Conservation (phyloP, 2,113 vertebrate genomes). For the Atractosteus spatula region DNA sequence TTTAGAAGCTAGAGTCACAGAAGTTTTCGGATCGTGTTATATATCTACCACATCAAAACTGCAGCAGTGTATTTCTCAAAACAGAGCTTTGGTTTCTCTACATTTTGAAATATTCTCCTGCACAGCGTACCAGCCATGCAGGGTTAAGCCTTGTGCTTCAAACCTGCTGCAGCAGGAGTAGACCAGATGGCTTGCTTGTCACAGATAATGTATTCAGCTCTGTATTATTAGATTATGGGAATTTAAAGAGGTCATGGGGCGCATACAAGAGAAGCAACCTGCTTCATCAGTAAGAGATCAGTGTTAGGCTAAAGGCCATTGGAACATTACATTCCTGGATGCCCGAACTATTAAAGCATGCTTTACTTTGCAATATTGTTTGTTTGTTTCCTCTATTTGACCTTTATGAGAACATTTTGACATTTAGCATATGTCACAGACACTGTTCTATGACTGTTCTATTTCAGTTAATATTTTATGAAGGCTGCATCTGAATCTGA, state of each 20-base stretch:
- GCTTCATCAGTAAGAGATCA: conserved; percentile 41
- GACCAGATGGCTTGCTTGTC: conserved; percentile 81
- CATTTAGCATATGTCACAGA: too few species aligned
- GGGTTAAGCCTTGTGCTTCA: conserved; percentile 71
- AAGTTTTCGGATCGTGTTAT: too few species aligned
- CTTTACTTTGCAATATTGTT: too few species aligned
- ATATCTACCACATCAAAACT: too few species aligned
- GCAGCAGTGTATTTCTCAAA: conserved; percentile 56
- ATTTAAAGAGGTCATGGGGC: conserved; percentile 68
- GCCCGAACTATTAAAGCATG: not conserved
- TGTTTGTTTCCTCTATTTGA: too few species aligned
- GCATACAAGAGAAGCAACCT: conserved; percentile 59
- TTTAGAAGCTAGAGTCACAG: too few species aligned
- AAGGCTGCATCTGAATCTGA: too few species aligned
- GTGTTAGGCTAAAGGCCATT: conserved; percentile 31
- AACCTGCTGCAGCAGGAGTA: conserved; percentile 73
- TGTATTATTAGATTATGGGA: conserved; percentile 78
- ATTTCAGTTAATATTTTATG: too few species aligned
- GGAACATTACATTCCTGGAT: conserved; percentile 23
- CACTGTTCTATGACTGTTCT: too few species aligned
- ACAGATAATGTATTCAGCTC: conserved; percentile 76
- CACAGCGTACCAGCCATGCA: conserved; percentile 72
- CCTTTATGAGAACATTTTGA: too few species aligned
- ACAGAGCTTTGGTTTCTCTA: conserved; percentile 73
- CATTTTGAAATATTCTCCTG: conserved; percentile 81